Conservation (phyloP, 2,888 invertebrate species). For the Eupithecia dodoneata region DNA sequence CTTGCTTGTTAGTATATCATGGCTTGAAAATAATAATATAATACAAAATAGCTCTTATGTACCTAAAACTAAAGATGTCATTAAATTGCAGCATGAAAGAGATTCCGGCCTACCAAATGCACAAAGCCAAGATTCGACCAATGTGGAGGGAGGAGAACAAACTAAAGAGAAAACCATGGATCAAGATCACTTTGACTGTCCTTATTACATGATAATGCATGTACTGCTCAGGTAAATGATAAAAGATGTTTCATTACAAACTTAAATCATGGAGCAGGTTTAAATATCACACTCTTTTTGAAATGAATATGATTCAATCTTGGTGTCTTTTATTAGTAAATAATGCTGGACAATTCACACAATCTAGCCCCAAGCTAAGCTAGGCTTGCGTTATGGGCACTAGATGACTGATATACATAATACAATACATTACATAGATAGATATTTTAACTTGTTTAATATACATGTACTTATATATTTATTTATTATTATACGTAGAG, state of each 20-base stretch:
- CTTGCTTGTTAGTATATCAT: not conserved
- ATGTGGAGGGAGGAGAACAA: slow-evolving; percentile 75
- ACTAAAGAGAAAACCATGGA: slow-evolving; percentile 70
- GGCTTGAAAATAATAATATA: not conserved
- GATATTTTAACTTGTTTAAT: too few relatives aligned
- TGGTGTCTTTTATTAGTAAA: too few relatives aligned
- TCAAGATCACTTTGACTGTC: slow-evolving; percentile 81
- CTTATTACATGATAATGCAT: slow-evolving; percentile 90
- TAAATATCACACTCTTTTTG: too few relatives aligned
- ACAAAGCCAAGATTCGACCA: slow-evolving; percentile 80
- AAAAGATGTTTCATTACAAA: not conserved
- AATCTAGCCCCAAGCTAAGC: too few relatives aligned
- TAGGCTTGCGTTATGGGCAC: too few relatives aligned
- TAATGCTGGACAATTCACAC: too few relatives aligned
- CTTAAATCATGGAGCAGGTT: not conserved
- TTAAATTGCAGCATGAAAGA: slow-evolving; percentile 62
- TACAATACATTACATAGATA: too few relatives aligned
- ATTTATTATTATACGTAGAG: too few relatives aligned
- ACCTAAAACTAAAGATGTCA: not conserved
- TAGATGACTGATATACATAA: too few relatives aligned
- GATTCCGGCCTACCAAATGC: slow-evolving; percentile 78
- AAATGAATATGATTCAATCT: too few relatives aligned
- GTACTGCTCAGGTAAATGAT: slow-evolving; percentile 83
- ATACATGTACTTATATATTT: too few relatives aligned
- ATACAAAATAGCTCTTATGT: not conserved